These are phyloP conservation scores for Amia ocellicauda DNA, from an alignment of 2,113 vertebrate genomes.

Conservation along the genomic window DNA sequence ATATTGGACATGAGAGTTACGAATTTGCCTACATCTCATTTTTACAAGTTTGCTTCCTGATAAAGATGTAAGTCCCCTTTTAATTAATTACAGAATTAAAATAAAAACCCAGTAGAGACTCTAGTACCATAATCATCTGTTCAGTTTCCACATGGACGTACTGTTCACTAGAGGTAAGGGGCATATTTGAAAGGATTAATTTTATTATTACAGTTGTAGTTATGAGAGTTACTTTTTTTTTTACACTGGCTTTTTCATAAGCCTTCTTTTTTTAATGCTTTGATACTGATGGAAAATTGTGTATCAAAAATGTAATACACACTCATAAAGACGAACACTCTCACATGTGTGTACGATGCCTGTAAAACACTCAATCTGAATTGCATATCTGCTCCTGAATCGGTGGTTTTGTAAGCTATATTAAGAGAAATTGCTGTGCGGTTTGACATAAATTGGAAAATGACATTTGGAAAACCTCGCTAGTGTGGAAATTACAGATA, in stretches of 20 bases:
- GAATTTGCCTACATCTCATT: too few species aligned
- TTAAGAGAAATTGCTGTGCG: constrained; percentile 83
- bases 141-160: too few species aligned
- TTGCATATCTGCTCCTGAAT: constrained; percentile 73
- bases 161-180: constrained; percentile 20
- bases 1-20: too few species aligned
- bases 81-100: too few species aligned
- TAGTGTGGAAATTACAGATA: constrained; percentile 84
- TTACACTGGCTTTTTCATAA: too few species aligned
- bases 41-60: too few species aligned
- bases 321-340: constrained; percentile 69
- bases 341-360: constrained; percentile 55
- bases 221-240: constrained; percentile 64
- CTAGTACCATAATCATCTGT: too few species aligned
- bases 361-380: constrained; percentile 74
- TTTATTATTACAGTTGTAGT: constrained; percentile 64
- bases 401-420: constrained; percentile 80
- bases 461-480: constrained; percentile 79
- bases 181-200: constrained; percentile 72
- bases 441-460: constrained; percentile 90
- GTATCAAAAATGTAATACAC: too few species aligned
- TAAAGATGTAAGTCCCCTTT: too few species aligned
- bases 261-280: too few species aligned
- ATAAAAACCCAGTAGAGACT: too few species aligned
- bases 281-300: too few species aligned